Evolutionary conservation across 2,113 vertebrate genomes (phyloP).

Genomic region (Eidolon helvum): DNA sequence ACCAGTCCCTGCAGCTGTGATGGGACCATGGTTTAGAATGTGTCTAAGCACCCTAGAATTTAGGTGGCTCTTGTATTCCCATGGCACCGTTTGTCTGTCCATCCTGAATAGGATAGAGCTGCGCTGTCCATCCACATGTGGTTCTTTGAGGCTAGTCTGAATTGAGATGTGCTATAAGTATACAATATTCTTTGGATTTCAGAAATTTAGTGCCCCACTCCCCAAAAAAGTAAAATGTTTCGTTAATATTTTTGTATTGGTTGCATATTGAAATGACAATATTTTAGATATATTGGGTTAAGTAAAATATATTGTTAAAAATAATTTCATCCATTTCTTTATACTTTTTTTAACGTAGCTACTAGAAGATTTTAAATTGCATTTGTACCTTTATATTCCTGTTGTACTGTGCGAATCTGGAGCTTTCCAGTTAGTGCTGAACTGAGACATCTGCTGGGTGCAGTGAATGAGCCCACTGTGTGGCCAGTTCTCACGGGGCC

Average conservation of each 20-base stretch:
- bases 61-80: background rate
- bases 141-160: background rate
- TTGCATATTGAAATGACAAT: constrained; percentile 16
- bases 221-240: background rate
- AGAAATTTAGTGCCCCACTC: background rate
- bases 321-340: background rate
- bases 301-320: constrained; percentile 1
- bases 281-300: background rate
- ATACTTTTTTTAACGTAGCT: background rate
- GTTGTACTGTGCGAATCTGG: background rate
- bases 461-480: background rate
- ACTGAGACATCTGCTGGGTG: background rate
- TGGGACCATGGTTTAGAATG: background rate
- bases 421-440: background rate
- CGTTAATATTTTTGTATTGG: background rate
- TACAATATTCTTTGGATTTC: background rate
- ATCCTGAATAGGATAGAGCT: background rate
- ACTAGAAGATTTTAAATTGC: background rate
- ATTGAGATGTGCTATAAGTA: background rate
- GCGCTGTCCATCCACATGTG: background rate
- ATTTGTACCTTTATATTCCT: background rate
- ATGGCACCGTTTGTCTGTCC: background rate
- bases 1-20: background rate
- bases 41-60: background rate
- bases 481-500: background rate